Percentiles rank a stretch among this genome's conserved stretches.
Conservation (phyloP, 2,113 vertebrate genomes). For the Lepus timidus region DNA sequence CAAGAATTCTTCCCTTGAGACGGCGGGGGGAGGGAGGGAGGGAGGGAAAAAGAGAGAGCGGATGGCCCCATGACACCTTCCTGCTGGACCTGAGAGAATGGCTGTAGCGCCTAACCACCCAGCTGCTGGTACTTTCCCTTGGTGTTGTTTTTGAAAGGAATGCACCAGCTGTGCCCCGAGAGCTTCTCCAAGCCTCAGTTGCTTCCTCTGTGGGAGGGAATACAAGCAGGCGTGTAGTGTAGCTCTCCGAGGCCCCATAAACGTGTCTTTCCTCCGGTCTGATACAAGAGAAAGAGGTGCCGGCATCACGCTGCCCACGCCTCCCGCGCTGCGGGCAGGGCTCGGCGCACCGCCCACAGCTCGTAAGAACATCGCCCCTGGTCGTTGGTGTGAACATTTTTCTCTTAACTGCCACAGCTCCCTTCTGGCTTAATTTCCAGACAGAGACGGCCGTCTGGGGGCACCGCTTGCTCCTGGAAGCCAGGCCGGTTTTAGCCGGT, state of each 20-base stretch:
- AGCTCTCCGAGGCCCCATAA: background rate
- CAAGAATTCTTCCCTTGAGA: background rate
- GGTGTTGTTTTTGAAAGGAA: background rate
- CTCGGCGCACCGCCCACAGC: background rate
- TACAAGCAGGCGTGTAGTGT: background rate
- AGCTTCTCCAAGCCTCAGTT: conserved; percentile 3
- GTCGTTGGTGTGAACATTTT: background rate
- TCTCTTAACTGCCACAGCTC: background rate
- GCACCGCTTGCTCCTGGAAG: conserved; percentile 51
- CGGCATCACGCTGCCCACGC: rapidly evolving
- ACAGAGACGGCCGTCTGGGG: conserved; percentile 48
- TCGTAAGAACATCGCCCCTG: background rate
- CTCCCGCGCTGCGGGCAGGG: background rate
- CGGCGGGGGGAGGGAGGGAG: background rate
- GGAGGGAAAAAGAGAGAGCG: background rate
- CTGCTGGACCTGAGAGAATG: background rate
- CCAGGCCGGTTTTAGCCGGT: conserved; percentile 25
- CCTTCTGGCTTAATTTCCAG: conserved; percentile 44
- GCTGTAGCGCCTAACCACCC: background rate
- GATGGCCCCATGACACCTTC: background rate
- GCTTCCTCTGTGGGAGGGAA: background rate
- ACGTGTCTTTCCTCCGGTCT: background rate
- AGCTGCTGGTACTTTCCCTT: background rate
- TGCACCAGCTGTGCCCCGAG: background rate
- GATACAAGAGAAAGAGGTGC: background rate